These are phyloP conservation scores for Plumapathes pennacea DNA, from an alignment of 92 coral and sea anemone genomes.

Conservation along the genomic window DNA sequence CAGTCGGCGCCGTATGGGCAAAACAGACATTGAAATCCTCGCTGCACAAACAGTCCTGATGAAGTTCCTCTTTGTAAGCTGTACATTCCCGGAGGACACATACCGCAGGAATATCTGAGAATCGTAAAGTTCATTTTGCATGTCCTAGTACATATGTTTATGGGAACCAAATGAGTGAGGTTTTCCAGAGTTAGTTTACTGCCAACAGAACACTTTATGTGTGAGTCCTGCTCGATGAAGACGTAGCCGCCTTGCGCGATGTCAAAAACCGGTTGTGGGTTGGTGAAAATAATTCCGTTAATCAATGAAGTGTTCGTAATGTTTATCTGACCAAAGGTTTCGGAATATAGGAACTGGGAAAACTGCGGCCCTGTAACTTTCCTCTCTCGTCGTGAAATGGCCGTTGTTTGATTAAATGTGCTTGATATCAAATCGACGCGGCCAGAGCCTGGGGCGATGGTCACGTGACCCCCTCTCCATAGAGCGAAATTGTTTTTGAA, in stretches of 20 bases:
- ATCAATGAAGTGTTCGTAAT: constrained; percentile 22
- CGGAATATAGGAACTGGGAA: constrained; percentile 28
- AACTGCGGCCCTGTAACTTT: too few relatives aligned
- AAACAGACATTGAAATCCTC: constrained; percentile 41
- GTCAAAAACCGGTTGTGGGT: constrained; percentile 7
- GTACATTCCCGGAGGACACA: constrained; percentile 44
- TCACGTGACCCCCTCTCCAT: constrained; percentile 12
- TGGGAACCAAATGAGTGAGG: constrained; percentile 18
- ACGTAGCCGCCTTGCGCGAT: constrained; percentile 59
- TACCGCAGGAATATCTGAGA: constrained; percentile 18
- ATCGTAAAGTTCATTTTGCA: constrained; percentile 14
- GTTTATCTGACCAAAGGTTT: constrained; percentile 24
- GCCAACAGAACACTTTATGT: constrained; percentile 44
- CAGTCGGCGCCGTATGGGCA: constrained; percentile 82
- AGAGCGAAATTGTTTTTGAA: constrained; percentile 39
- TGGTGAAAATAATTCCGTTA: background rate
- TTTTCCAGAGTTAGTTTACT: constrained; percentile 50
- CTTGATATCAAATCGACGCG: constrained; percentile 20
- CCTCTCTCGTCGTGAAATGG: too few relatives aligned
- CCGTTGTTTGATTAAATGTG: too few relatives aligned
- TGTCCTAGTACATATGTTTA: background rate
- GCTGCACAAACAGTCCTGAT: constrained; percentile 4
- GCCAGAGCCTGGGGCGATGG: constrained; percentile 29
- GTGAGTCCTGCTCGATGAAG: constrained; percentile 15
- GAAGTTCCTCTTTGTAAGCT: constrained; percentile 58